phyloP scores from a whole-genome alignment of 2,797 vertebrate genomes.

The Taenioides sp. region DNA sequence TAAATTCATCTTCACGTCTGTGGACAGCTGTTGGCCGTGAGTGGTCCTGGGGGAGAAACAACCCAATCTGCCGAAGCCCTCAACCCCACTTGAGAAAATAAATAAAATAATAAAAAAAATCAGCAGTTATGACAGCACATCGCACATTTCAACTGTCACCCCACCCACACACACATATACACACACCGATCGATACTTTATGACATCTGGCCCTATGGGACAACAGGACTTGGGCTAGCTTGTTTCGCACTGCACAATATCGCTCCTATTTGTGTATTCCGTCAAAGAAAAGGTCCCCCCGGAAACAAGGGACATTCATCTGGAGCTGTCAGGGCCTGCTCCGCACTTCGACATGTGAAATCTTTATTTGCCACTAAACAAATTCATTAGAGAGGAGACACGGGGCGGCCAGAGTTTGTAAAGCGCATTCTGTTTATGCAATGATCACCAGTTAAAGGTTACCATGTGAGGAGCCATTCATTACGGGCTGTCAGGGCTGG shows the following conservation, averaged over 20 bases:
- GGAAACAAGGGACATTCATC: conserved; percentile 27
- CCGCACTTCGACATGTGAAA: conserved; percentile 9
- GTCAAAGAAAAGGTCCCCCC: conserved; percentile 23
- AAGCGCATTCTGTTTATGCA: background rate
- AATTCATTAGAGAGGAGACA: conserved; percentile 7
- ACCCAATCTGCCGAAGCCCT: background rate
- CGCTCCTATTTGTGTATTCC: conserved; percentile 37
- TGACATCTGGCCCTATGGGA: conserved; percentile 39
- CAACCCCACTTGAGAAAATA: conserved; percentile 17
- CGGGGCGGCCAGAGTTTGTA: background rate
- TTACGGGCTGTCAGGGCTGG: background rate
- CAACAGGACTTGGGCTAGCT: conserved; percentile 15
- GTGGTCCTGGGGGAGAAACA: background rate
- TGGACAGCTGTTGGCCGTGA: background rate
- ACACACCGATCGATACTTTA: conserved; percentile 31
- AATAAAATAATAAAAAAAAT: conserved; percentile 4
- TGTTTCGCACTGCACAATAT: conserved; percentile 31
- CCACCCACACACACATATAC: background rate
- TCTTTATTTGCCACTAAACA: conserved; percentile 13
- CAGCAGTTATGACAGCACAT: background rate
- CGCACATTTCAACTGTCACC: conserved; percentile 32
- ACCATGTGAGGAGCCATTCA: background rate
- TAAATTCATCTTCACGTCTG: background rate
- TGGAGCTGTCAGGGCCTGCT: conserved; percentile 4
- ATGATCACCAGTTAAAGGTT: conserved; percentile 9